Base-by-base conservation (phyloP, 1,140 invertebrate genomes). In the Leptopilina clavipes region DNA sequence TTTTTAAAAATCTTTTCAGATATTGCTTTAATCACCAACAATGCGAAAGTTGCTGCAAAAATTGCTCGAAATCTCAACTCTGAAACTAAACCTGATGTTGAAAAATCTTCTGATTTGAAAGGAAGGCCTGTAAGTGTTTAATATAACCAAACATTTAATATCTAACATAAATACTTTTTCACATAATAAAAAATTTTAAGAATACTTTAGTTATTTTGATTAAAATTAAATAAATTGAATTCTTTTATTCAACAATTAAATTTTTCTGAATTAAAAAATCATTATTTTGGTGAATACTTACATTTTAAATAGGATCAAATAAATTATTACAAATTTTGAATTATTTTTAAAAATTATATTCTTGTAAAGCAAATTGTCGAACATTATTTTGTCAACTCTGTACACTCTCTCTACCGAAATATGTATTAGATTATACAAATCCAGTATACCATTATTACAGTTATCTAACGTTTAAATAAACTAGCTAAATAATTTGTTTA, bases 1-100 rank as follows among this genome's bases (percentile, higher is more conserved):
- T n/a, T 59, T 3, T 65, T 18, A 9, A 59, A 18, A 25, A 25
- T 25, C 1, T 11, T 37, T 71, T 83, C 87, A 95, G 97, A 99
- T 91, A 95, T 97, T 85, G 95, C 94, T 3, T 91, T 99, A 31
- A 94, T 99, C 82, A 94, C 97, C 91, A 97, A 99, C 89, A 99
- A 99, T 91, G 97, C 97, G 2, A 91, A 87, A 78, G 92, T 97
- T 71, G 98, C 95, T 17, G 94, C 95, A 72, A 89, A 95, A 89
- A 96, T 99, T 83, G 96, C 97, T 9, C 87, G 94, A 6, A 92
- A 93, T 85, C 92, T 94, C 76, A n/a, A 45, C 14, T 43, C 89
- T 79, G 87, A 91, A 87, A 85, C 79, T 81, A 12, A 54, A 59
- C 14, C 10, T 25, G 44, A 73, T 48, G 12, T 44, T 75, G 70